Conservation (phyloP, 2,113 vertebrate genomes). For the Prietella phreatophila region DNA sequence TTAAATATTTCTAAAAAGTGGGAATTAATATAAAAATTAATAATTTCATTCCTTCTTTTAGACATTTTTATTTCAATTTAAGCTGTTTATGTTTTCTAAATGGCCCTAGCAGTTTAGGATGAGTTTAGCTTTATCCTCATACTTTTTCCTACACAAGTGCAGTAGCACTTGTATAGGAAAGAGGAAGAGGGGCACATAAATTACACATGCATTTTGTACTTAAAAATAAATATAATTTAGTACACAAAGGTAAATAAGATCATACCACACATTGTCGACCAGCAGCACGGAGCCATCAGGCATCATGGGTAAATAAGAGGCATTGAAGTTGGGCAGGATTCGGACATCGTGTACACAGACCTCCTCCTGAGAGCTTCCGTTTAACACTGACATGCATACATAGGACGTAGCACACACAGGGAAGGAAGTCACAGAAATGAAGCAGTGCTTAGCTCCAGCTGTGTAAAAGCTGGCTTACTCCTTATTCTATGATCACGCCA, state of each 20-base stretch:
- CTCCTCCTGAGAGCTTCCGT: slow-evolving; percentile 81
- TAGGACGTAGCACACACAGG: neutral
- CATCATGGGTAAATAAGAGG: slow-evolving; percentile 87
- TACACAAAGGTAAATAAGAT: neutral
- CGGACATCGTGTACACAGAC: slow-evolving; percentile 78
- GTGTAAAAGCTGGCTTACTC: neutral
- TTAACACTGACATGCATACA: slow-evolving; percentile 73
- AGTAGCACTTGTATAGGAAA: neutral
- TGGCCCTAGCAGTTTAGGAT: neutral
- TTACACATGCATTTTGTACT: neutral
- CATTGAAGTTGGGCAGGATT: slow-evolving; percentile 85
- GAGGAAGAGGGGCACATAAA: neutral
- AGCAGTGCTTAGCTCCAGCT: neutral
- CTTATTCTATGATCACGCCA: neutral
- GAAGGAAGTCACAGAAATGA: neutral
- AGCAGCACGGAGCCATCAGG: slow-evolving; percentile 85
- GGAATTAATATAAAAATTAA: neutral
- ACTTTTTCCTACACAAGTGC: neutral
- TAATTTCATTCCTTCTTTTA: neutral
- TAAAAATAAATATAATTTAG: neutral
- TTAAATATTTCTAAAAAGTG: neutral
- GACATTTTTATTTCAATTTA: neutral
- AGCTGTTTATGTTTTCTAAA: neutral
- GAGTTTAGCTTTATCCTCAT: neutral
- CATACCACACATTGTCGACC: slow-evolving; percentile 85